phyloP scores from a whole-genome alignment of 2,113 vertebrate genomes.

The Pontoporia blainvillei region DNA sequence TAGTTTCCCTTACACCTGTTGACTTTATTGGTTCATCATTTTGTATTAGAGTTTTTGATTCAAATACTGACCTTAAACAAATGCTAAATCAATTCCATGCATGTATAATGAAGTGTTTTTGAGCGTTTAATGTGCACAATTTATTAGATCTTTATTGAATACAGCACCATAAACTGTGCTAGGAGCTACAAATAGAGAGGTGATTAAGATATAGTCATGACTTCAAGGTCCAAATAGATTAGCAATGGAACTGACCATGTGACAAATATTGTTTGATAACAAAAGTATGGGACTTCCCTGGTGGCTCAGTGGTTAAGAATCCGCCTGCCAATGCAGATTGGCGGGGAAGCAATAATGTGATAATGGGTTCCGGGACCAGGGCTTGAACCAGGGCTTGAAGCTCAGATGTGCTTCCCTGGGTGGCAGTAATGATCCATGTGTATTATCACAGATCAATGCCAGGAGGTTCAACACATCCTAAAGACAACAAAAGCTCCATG shows the following conservation, averaged over 20 bases:
- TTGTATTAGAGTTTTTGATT: not conserved
- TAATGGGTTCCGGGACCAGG: too few species aligned
- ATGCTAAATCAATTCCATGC: not conserved
- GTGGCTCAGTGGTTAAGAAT: too few species aligned
- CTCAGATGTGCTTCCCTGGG: not conserved
- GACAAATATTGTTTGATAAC: not conserved
- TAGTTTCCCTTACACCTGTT: not conserved
- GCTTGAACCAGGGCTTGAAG: too few species aligned
- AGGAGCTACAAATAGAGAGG: not conserved
- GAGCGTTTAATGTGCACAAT: not conserved
- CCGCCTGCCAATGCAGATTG: too few species aligned
- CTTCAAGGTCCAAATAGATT: not conserved
- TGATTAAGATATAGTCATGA: not conserved
- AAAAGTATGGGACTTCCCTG: not conserved
- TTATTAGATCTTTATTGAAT: not conserved
- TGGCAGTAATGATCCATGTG: not conserved
- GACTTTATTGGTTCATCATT: not conserved
- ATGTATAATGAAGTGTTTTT: not conserved
- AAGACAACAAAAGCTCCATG: not conserved
- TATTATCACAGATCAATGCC: not conserved
- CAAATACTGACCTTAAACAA: slow-evolving; percentile 10
- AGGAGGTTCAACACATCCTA: not conserved
- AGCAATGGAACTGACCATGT: not conserved
- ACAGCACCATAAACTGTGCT: not conserved
- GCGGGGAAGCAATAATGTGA: too few species aligned